phyloP scores from a whole-genome alignment of 2,113 vertebrate species.

The Semnopithecus entellus region DNA sequence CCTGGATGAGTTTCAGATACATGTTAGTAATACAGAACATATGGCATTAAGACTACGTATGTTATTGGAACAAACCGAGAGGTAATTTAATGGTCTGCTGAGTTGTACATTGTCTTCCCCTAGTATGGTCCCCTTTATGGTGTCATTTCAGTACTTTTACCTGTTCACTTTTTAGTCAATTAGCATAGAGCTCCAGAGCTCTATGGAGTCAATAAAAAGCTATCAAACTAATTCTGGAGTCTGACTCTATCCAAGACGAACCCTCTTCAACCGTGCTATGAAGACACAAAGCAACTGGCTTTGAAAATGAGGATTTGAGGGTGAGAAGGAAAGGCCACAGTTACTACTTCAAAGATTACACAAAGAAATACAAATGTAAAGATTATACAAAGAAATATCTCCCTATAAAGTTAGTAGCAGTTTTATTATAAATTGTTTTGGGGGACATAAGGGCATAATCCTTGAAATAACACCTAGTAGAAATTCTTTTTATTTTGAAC shows the following conservation, averaged over 20 bases:
- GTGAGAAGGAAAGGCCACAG: neutral
- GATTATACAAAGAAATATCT: neutral
- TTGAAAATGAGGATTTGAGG: neutral
- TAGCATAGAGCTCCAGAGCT: slow-evolving; percentile 49
- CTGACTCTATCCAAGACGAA: neutral
- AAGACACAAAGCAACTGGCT: neutral
- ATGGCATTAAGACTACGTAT: neutral
- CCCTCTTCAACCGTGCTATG: neutral
- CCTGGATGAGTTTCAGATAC: neutral
- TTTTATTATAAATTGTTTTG: slow-evolving; percentile 50
- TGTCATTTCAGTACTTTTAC: slow-evolving; percentile 1
- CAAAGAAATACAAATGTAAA: neutral
- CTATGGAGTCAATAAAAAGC: slow-evolving; percentile 27
- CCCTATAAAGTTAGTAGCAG: neutral
- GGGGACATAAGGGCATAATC: neutral
- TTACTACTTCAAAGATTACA: slow-evolving; percentile 42
- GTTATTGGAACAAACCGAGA: neutral
- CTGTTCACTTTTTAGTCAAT: slow-evolving; percentile 55
- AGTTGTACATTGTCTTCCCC: neutral
- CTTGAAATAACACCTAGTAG: neutral
- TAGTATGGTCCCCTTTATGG: neutral
- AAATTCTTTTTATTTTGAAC: slow-evolving; percentile 18
- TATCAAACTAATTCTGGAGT: slow-evolving; percentile 38
- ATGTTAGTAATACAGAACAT: neutral
- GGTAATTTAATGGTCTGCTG: neutral